These are phyloP conservation scores for Siniperca chuatsi DNA, from an alignment of 2,113 vertebrate genomes.

Conservation along the genomic window DNA sequence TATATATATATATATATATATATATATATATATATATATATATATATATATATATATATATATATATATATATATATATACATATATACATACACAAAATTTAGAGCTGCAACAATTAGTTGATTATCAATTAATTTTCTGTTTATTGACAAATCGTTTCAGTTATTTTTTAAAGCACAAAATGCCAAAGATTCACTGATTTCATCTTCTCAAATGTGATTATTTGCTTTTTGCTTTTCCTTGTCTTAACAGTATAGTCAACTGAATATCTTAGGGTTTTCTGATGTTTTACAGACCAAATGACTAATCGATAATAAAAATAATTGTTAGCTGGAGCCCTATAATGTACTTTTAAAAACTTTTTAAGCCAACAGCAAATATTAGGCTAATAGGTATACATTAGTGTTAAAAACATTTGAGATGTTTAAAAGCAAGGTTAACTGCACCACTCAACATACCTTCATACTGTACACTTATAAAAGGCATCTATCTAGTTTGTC, in stretches of 20 bases:
- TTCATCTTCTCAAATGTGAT: not conserved
- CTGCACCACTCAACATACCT: not conserved
- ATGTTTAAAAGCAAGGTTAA: not conserved
- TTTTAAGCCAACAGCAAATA: not conserved
- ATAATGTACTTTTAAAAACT: too few relatives aligned
- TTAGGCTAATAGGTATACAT: not conserved
- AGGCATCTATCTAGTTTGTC: not conserved
- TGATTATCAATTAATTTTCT: too few relatives aligned
- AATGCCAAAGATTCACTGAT: not conserved
- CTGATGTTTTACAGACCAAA: too few relatives aligned
- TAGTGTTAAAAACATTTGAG: not conserved
- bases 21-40: too few relatives aligned
- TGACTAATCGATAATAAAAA: not conserved
- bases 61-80: too few relatives aligned
- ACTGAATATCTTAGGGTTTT: not conserved
- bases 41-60: too few relatives aligned
- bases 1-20: too few relatives aligned
- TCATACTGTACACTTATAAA: not conserved
- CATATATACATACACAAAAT: too few relatives aligned
- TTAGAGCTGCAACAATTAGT: too few relatives aligned
- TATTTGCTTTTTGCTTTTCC: too few relatives aligned
- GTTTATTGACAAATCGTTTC: too few relatives aligned
- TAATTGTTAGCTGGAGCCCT: not conserved
- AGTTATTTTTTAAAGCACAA: too few relatives aligned
- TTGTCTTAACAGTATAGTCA: not conserved